These are phyloP conservation scores for Falcunculus frontatus DNA, from an alignment of 2,113 vertebrate species.

Conservation along the genomic window DNA sequence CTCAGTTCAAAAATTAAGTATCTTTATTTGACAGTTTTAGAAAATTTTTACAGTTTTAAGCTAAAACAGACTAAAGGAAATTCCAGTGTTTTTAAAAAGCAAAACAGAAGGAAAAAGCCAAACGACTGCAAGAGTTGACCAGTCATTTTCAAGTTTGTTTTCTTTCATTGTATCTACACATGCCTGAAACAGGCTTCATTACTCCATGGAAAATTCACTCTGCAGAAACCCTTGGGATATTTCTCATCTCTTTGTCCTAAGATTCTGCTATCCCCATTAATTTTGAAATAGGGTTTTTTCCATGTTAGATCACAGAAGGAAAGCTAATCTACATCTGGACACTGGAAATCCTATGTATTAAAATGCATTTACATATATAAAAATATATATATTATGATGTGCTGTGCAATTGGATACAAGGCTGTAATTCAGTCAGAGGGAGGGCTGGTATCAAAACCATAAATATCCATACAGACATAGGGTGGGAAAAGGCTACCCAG, in stretches of 20 bases:
- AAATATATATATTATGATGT: neutral
- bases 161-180: neutral
- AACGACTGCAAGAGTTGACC: neutral
- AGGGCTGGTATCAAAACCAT: neutral
- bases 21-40: constrained; percentile 42
- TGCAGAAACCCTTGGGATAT: neutral
- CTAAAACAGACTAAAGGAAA: neutral
- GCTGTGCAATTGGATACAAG: neutral
- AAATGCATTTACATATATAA: neutral
- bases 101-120: neutral
- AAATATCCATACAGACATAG: neutral
- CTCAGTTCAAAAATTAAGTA: constrained; percentile 5
- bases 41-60: constrained; percentile 26
- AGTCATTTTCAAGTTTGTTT: neutral
- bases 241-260: neutral
- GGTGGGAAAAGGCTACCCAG: neutral
- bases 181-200: neutral
- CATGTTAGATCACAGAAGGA: neutral
- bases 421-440: neutral
- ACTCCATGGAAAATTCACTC: neutral
- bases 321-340: neutral
- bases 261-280: neutral
- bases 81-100: neutral
- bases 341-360: neutral
- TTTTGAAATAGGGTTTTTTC: neutral